phyloP scores from a whole-genome alignment of 2,888 invertebrate species.

The Toxonevra muliebris region DNA sequence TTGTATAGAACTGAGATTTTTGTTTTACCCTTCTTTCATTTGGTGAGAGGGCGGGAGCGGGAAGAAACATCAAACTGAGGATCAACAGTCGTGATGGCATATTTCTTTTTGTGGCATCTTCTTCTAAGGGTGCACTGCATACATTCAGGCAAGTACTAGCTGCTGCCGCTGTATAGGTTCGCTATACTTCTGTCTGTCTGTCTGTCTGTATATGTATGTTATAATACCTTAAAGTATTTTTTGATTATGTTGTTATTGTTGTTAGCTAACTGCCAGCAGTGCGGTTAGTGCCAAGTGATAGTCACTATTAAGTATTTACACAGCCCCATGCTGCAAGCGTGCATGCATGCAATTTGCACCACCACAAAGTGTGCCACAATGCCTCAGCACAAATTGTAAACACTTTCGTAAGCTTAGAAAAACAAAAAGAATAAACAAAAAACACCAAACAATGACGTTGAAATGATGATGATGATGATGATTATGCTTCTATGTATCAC shows the following conservation, averaged over 20 bases:
- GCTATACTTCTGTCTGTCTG: too few relatives aligned
- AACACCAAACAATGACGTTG: not conserved
- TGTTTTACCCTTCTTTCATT: conserved; percentile 1
- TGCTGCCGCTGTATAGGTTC: too few relatives aligned
- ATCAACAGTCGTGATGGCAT: conserved; percentile 56
- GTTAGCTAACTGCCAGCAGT: not conserved
- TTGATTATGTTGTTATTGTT: conserved; percentile 27
- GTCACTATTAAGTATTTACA: too few relatives aligned
- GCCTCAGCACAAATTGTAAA: conserved; percentile 33
- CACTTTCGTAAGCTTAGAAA: conserved; percentile 29
- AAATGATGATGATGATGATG: too few relatives aligned
- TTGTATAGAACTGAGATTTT: conserved; percentile 19
- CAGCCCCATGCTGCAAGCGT: too few relatives aligned
- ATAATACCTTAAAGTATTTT: conserved; percentile 15
- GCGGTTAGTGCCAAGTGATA: too few relatives aligned
- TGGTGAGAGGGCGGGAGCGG: conserved; percentile 6
- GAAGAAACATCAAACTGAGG: conserved; percentile 51
- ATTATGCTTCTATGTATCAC: too few relatives aligned
- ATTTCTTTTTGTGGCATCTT: too few relatives aligned
- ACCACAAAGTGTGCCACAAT: conserved; percentile 35
- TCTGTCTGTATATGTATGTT: conserved; percentile 16
- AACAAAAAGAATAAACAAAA: conserved; percentile 13
- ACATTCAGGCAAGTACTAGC: too few relatives aligned
- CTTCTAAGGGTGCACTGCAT: too few relatives aligned
- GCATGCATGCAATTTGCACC: not conserved